Evolutionary conservation across 2,113 vertebrate genomes (phyloP).

Genomic region (Ornithorhynchus anatinus): DNA sequence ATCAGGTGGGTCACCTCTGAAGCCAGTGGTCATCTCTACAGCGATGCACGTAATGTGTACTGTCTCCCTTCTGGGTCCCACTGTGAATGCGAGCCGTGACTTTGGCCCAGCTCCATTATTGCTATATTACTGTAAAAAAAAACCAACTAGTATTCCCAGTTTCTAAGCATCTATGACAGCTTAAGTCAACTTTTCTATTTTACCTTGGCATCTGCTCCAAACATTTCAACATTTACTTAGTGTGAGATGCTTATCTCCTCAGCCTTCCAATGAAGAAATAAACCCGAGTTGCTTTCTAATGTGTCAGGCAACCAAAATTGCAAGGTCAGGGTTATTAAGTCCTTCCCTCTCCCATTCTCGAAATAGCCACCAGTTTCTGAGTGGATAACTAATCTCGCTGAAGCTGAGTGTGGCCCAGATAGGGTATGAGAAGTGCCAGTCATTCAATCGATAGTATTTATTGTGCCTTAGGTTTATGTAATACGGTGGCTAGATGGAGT

Average conservation of each 20-base stretch:
- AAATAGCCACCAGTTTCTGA: neutral
- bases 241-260: slow-evolving; percentile 34
- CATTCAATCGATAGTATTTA: no score
- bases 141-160: neutral
- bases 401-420: no score
- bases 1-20: no score
- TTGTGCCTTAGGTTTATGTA: no score
- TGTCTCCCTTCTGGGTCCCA: no score
- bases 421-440: no score
- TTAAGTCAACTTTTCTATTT: slow-evolving; percentile 25
- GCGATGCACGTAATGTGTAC: no score
- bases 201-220: slow-evolving; percentile 22
- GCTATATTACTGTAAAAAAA: neutral
- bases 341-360: neutral
- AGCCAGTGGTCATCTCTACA: no score
- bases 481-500: no score
- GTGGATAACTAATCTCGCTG: no score
- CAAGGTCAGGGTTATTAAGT: slow-evolving; percentile 11
- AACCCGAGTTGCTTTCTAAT: neutral
- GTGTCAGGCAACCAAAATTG: slow-evolving; percentile 1
- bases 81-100: slow-evolving; percentile 1
- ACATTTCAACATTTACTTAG: slow-evolving; percentile 46
- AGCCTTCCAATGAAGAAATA: slow-evolving; percentile 7
- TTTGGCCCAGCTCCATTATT: slow-evolving; percentile 8
- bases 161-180: neutral